Percentiles rank a stretch among this genome's conserved stretches.
Evolutionary conservation across 2,113 vertebrate species (phyloP).

Genomic region (Chaetops frenatus): DNA sequence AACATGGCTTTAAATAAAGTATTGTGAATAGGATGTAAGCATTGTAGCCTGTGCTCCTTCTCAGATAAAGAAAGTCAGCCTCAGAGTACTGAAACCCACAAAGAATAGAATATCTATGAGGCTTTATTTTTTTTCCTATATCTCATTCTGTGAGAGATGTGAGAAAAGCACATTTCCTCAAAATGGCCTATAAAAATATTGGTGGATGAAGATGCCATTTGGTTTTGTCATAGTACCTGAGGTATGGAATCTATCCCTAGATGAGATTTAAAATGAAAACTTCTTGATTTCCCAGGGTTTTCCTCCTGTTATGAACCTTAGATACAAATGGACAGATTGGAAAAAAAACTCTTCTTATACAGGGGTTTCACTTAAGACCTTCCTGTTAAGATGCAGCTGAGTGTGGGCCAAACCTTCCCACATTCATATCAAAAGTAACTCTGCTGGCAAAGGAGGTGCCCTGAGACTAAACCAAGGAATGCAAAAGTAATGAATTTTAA

Average conservation of each 20-base stretch:
- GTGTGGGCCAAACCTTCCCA: neutral
- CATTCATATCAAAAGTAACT: neutral
- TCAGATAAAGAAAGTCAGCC: conserved; percentile 40
- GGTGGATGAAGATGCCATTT: neutral
- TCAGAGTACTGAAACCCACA: conserved; percentile 21
- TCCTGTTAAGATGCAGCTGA: neutral
- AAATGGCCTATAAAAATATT: neutral
- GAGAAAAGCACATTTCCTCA: conserved; percentile 16
- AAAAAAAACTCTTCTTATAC: neutral
- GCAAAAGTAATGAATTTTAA: neutral
- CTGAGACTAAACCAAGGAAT: neutral
- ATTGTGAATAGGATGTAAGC: conserved; percentile 49
- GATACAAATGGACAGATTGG: neutral
- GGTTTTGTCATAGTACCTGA: neutral
- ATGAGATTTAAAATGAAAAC: neutral
- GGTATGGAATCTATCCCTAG: neutral
- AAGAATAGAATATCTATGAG: neutral
- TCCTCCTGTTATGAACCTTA: neutral
- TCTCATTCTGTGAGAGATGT: neutral
- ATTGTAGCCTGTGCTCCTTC: conserved; percentile 36
- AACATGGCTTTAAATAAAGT: conserved; percentile 44
- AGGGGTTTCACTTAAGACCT: neutral
- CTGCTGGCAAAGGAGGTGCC: neutral
- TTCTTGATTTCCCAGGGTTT: neutral
- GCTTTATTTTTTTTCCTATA: neutral